Base-by-base conservation (phyloP, 1,140 invertebrate species). In the Anadara kagoshimensis region DNA sequence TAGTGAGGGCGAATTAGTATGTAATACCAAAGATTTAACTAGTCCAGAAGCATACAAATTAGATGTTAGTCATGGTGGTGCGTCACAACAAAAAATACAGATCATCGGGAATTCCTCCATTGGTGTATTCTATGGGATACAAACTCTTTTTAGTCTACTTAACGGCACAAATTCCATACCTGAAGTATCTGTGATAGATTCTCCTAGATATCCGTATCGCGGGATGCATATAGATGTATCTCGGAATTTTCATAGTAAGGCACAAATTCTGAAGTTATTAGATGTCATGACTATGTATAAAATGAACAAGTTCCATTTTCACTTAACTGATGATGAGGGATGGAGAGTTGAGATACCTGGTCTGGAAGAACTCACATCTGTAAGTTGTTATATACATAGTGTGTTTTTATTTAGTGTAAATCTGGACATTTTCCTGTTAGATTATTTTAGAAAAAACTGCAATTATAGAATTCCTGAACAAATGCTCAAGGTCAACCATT, bases 241-340 rank as follows among this genome's bases (percentile, higher is more conserved):
- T 0, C 68, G 86, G 14, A 84, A 88, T 73, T 88, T 88, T 26
- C 81, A 83, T 24, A 54, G 64, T 22, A 85, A 83, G 59, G 69
- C 79, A n/a, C 78, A 80, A 11, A 69, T 88, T 18, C 49, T 83
- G 29, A 70, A 73, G 20, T 65, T 86, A 18, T 59, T 88, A 8
- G 84, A 88, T 36, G 73, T 74, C 22, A 87, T 88, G 87, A 78
- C 79, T 2, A 70, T 73, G 69, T 87, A 87, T 73, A 88, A 88
- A 61, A 59, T 88, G 64, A 88, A 88, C 63, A 81, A 78, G 44
- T 82, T 88, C 5, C 87, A 88, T 66, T 79, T 87, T 7, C 87
- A 88, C 69, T 68, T 88, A 59, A 78, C 87, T 0, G 87, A 88
- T 53, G 87, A 88, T 64, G 85, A 88, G 58, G 86, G 84, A 20